Evolutionary conservation across 2,797 vertebrate genomes (phyloP).

Genomic region (Vespertilio murinus): DNA sequence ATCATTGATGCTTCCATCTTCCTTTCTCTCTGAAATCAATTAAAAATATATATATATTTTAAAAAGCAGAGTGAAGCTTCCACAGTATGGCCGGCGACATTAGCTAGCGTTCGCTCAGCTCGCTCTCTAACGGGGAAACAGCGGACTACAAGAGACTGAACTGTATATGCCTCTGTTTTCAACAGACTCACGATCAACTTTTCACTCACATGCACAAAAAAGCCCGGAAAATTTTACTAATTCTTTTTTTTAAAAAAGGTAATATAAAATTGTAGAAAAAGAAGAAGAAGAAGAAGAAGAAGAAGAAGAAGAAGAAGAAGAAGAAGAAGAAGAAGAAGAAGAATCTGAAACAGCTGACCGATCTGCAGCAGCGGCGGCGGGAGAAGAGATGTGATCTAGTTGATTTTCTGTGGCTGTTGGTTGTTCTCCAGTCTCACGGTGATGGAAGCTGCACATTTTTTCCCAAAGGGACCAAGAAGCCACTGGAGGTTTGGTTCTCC

Average conservation of each 20-base stretch:
- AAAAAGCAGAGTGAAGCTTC: slow-evolving; percentile 83
- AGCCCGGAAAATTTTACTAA: slow-evolving; percentile 77
- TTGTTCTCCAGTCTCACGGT: slow-evolving; percentile 94
- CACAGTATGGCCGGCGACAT: slow-evolving; percentile 99
- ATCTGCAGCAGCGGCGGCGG: slow-evolving; percentile 77
- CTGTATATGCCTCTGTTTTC: slow-evolving; percentile 85
- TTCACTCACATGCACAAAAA: slow-evolving; percentile 50
- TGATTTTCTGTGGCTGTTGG: slow-evolving; percentile 92
- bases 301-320: slow-evolving; percentile 57
- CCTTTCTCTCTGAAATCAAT: background rate
- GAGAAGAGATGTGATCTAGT: slow-evolving; percentile 82
- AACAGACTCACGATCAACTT: slow-evolving; percentile 79
- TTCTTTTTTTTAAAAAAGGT: slow-evolving; percentile 75
- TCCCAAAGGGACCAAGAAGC: slow-evolving; percentile 97
- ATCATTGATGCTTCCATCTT: background rate
- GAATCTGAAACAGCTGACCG: slow-evolving; percentile 80
- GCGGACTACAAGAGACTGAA: slow-evolving; percentile 94
- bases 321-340: slow-evolving; percentile 11
- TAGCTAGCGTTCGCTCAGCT: slow-evolving; percentile 98
- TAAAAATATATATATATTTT: background rate
- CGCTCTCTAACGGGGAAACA: slow-evolving; percentile 97
- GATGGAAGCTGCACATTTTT: slow-evolving; percentile 99
- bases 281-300: background rate
- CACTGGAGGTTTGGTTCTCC: slow-evolving; percentile 99
- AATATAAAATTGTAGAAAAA: slow-evolving; percentile 80